Percentiles rank a stretch among this genome's conserved stretches.
Evolutionary conservation across 2,888 invertebrate species (phyloP).

Genomic region (Sericinus montela): DNA sequence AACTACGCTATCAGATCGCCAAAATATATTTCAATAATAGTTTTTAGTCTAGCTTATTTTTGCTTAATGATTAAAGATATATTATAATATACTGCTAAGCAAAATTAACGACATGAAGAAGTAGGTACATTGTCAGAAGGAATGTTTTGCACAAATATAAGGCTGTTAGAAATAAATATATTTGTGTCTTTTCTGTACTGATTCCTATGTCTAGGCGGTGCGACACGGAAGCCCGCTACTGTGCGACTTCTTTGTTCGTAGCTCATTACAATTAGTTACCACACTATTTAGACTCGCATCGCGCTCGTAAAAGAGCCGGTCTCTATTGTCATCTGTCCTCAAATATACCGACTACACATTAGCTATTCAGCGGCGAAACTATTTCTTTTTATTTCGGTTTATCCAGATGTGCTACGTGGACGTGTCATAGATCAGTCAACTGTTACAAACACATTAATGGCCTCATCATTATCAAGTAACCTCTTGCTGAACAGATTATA

Average conservation of each 20-base stretch:
- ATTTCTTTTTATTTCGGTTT: slow-evolving; percentile 19
- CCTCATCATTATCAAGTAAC: too few relatives aligned
- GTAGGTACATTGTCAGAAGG: too few relatives aligned
- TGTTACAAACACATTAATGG: not conserved
- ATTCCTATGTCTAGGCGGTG: slow-evolving; percentile 31
- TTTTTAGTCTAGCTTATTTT: too few relatives aligned
- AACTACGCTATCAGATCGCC: too few relatives aligned
- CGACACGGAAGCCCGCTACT: slow-evolving; percentile 73
- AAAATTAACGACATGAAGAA: too few relatives aligned
- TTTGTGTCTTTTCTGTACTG: slow-evolving; percentile 26
- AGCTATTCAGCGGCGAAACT: slow-evolving; percentile 17
- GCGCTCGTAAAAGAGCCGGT: slow-evolving; percentile 51
- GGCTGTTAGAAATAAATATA: not conserved
- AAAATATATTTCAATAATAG: too few relatives aligned
- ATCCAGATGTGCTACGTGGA: slow-evolving; percentile 12
- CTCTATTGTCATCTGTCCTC: slow-evolving; percentile 52
- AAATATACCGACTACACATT: slow-evolving; percentile 25
- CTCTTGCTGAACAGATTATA: too few relatives aligned
- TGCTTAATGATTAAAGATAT: too few relatives aligned
- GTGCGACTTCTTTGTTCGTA: slow-evolving; percentile 59
- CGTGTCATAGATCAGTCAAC: slow-evolving; percentile 6
- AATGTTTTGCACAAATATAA: too few relatives aligned
- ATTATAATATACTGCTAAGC: too few relatives aligned
- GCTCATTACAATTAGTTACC: slow-evolving; percentile 55
- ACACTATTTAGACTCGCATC: slow-evolving; percentile 59